These are phyloP conservation scores for Eremophila alpestris DNA, from an alignment of 2,797 vertebrate genomes.

Conservation along the genomic window DNA sequence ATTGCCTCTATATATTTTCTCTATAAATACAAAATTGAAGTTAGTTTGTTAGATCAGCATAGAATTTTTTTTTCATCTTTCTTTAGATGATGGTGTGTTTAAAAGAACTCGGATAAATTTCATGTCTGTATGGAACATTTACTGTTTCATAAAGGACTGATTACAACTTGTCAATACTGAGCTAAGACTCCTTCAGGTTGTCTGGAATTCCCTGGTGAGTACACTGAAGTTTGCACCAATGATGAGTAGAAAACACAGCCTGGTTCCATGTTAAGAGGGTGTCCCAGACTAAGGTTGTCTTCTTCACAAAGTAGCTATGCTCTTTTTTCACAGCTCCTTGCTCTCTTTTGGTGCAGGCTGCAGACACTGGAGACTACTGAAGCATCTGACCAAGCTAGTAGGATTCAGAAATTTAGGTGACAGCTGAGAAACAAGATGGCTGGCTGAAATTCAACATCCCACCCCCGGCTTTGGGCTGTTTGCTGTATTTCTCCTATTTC, in stretches of 20 bases:
- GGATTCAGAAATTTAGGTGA: not conserved
- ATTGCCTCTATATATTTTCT: not conserved
- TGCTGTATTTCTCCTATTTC: not conserved
- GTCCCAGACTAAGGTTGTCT: not conserved
- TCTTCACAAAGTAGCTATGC: not conserved
- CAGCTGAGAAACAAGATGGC: not conserved
- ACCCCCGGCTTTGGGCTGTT: not conserved
- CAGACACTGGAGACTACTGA: not conserved
- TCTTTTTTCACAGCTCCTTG: not conserved
- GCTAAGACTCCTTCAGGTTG: not conserved
- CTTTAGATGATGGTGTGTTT: not conserved
- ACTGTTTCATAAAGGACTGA: not conserved
- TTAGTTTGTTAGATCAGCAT: not conserved
- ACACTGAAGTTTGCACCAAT: not conserved
- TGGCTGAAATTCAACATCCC: not conserved
- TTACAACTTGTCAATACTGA: not conserved
- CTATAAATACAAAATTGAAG: not conserved
- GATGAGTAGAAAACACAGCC: not conserved
- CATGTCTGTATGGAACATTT: not conserved
- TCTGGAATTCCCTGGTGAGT: not conserved
- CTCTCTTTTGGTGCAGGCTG: not conserved
- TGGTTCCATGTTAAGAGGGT: not conserved
- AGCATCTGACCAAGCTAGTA: not conserved
- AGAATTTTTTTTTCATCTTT: not conserved
- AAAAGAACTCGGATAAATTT: not conserved